Conservation (phyloP, 2,797 vertebrate species). For the Pipistrellus nathusii region DNA sequence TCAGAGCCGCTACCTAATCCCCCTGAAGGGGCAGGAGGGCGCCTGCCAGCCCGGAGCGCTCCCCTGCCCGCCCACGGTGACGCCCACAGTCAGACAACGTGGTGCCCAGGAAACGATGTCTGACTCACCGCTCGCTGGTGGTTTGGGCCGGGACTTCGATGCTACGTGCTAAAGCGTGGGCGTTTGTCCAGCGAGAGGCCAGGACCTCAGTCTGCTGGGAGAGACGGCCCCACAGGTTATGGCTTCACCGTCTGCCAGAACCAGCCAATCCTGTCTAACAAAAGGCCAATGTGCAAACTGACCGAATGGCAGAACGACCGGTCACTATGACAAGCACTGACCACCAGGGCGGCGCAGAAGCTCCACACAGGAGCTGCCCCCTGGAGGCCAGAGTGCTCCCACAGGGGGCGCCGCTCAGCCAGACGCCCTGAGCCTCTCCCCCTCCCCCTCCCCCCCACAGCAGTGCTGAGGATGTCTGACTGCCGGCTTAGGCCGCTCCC, state of each 20-base stretch:
- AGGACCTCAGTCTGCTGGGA: background rate
- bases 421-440: too few relatives aligned
- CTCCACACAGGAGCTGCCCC: too few relatives aligned
- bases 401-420: too few relatives aligned
- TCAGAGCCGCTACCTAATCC: background rate
- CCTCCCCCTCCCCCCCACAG: too few relatives aligned
- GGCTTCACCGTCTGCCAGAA: background rate
- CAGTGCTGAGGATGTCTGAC: too few relatives aligned
- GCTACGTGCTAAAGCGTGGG: background rate
- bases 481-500: too few relatives aligned
- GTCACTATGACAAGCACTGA: too few relatives aligned
- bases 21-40: background rate
- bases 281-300: too few relatives aligned
- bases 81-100: too few relatives aligned
- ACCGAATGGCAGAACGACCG: too few relatives aligned
- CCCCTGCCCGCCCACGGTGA: background rate
- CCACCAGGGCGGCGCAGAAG: too few relatives aligned
- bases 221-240: background rate
- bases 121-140: background rate
- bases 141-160: background rate
- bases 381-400: too few relatives aligned
- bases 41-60: background rate
- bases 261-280: background rate
- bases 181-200: background rate
- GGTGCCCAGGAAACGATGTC: background rate